Conservation (phyloP, 2,888 invertebrate species). For the Microctonus brassicae region DNA sequence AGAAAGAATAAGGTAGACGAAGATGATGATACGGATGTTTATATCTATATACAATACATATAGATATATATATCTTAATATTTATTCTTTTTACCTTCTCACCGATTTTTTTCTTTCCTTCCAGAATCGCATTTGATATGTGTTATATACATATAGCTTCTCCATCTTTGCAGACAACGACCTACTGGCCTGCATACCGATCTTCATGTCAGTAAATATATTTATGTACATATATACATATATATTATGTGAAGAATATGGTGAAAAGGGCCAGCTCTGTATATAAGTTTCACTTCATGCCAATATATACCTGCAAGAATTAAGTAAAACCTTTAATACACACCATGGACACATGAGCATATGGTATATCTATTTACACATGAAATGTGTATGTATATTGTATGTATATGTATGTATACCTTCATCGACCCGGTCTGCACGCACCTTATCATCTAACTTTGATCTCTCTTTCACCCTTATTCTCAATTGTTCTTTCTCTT, state of each 20-base stretch:
- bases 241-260: too few species aligned
- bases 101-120: conserved; percentile 8
- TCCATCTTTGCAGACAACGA: conserved; percentile 46
- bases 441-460: conserved; percentile 48
- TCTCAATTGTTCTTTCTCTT: conserved; percentile 39
- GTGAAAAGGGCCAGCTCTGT: conserved; percentile 32
- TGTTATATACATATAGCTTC: too few species aligned
- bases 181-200: conserved; percentile 65
- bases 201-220: conserved; percentile 25
- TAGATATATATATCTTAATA: conserved; percentile 40
- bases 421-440: conserved; percentile 46
- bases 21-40: not conserved
- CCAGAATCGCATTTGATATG: not conserved
- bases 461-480: conserved; percentile 34
- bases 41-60: conserved; percentile 28
- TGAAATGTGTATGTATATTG: too few species aligned
- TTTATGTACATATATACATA: not conserved
- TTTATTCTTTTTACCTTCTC: conserved; percentile 31
- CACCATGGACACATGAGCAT: not conserved
- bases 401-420: conserved; percentile 17
- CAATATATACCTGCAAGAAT: conserved; percentile 17
- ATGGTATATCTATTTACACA: conserved; percentile 22
- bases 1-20: not conserved
- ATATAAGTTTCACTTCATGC: conserved; percentile 20
- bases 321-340: not conserved